Evolutionary conservation across 2,888 invertebrate species (phyloP), one percentile per base, ranked within the genome.

Genomic region (Ceramica pisi): DNA sequence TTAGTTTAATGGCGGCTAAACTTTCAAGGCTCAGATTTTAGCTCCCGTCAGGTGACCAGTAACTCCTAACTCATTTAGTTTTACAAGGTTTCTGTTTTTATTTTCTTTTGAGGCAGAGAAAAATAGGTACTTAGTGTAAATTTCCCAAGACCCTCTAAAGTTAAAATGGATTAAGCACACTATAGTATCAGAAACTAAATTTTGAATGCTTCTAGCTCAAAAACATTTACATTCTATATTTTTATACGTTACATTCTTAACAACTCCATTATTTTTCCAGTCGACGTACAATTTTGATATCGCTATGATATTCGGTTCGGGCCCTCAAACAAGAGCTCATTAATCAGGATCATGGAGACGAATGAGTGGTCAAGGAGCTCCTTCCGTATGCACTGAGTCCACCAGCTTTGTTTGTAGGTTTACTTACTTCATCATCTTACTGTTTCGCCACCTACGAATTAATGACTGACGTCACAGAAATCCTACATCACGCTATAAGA

Each of bases 1-100:
- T 78, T 75, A 69, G 64, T 78, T 61, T 75, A 75, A 81, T 67
- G 64, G 65, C 44, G 16, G 19, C 41, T 66, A 10, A 78, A 65
- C 12, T 66, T 72, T 48, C n/a, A 74, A 51, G 50, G 23, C 23
- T 51, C 21, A 59, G n/a, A 66, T 56, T 60, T 59, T 51, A 23
- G 38, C 38, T 41, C 46, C 65, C 57, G 44, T 63, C 23, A 59
- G 60, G 21, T 31, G 41, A 61, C 10, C 31, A 21, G 21, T 35
- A 19, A 48, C 50, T 21, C 21, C 1, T 59, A 14, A 67, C 61
- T 71, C 23, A 16, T 59, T 67, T 46, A 63, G 0, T 38, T 50
- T 41, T 38, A 21, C 19, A 21, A 35, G 19, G 23, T 50, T 12
- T 21, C 23, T 23, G 4, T 12, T 3, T 19, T 38, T 50, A 16